Percentiles rank a stretch among this genome's conserved stretches.
Conservation (phyloP, 2,113 vertebrate species). For the Oncorhynchus kisutch region DNA sequence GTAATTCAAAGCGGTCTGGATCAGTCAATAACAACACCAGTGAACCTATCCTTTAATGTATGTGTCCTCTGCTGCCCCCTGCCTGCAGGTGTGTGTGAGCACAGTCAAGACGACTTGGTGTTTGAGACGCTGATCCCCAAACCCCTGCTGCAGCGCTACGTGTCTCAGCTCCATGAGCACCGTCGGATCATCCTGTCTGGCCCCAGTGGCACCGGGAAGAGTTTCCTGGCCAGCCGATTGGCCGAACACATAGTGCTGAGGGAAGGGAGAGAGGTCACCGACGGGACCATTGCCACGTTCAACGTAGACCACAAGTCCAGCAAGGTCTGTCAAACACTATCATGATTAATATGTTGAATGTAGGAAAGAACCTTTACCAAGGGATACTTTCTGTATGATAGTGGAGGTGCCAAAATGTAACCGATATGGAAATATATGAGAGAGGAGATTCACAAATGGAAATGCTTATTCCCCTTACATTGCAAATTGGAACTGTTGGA, state of each 20-base stretch:
- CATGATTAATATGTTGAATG: no score
- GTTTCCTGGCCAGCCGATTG: constrained; percentile 91
- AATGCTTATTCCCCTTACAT: no score
- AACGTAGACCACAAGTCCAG: constrained; percentile 97
- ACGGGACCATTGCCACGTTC: constrained; percentile 89
- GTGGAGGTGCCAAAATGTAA: no score
- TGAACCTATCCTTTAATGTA: not conserved
- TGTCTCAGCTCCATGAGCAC: constrained; percentile 96
- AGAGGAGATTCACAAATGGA: no score
- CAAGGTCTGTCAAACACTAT: constrained; percentile 77
- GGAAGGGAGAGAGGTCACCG: constrained; percentile 84
- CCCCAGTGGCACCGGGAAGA: constrained; percentile 96
- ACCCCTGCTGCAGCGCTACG: constrained; percentile 93
- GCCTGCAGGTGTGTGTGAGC: constrained; percentile 86
- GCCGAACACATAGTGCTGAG: constrained; percentile 88
- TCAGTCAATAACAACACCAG: not conserved
- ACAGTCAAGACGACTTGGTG: constrained; percentile 93
- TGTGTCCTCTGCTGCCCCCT: not conserved
- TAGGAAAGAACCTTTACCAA: no score
- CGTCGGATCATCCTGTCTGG: constrained; percentile 95
- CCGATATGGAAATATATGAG: no score
- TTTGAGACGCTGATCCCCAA: constrained; percentile 97
- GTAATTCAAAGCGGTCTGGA: not conserved
- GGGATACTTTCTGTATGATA: no score
- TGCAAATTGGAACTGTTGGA: no score